Evolutionary conservation across 2,797 vertebrate genomes (phyloP), one percentile per base, ranked within the genome.

Genomic region (Perodicticus potto): DNA sequence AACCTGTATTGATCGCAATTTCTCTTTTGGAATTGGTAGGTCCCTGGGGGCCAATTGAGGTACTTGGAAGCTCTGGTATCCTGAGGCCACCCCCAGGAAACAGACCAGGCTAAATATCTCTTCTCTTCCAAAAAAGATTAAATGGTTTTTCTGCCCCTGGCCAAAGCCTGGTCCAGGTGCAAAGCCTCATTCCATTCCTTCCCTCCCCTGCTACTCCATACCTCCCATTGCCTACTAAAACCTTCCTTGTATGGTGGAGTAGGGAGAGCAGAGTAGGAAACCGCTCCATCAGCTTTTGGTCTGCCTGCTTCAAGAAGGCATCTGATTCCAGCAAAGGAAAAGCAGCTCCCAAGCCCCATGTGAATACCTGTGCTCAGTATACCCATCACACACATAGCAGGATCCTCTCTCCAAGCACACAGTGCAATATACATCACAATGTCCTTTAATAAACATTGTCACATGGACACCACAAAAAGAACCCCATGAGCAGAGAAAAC

Each of bases 1-100:
- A 98, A 98, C 98, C 98, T 97, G 73, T 97, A 99, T 98, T 3
- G 98, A 98, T 98, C 97, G 97, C 49, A 94, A 96, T 98, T 98
- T 97, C 98, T 98, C 98, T 98, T 97, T 32, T 19, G 86, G 69
- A 97, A 97, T 61, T 83, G 91, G 97, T 91, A 95, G 53, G 34
- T 80, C 87, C 91, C 45, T 14, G 63, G 97, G 83, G 96, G 85
- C 14, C 0, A 70, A 0, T 3, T 12, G 49, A 89, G 57, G 69
- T 20, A n/a, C 86, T 40, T 96, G 25, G 25, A 81, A 29, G 89
- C 12, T 74, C 4, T 10, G 29, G 93, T 45, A 34, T 17, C 85
- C 37, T 0, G 59, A 2, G 74, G 96, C 88, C 45, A 27, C 67
- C 72, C n/a, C n/a, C 1, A 1, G 78, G 37, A 90, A 90, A 77